Conservation (phyloP, 2,797 vertebrate species). For the Crocidura indochinensis region DNA sequence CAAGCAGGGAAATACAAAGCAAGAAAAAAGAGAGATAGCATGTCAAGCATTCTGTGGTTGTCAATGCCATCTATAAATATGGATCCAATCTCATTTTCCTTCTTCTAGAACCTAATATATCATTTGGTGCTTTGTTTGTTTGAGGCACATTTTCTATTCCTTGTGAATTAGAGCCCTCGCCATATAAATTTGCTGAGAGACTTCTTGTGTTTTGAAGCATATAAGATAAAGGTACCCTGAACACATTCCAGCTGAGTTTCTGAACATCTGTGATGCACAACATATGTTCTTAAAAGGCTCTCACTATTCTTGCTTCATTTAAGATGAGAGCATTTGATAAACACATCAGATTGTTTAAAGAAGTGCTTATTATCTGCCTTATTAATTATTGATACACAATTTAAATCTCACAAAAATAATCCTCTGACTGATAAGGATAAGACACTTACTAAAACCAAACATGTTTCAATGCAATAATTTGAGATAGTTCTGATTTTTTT, state of each 20-base stretch:
- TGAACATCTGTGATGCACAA: slow-evolving; percentile 49
- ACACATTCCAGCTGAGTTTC: slow-evolving; percentile 39
- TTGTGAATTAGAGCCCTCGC: background rate
- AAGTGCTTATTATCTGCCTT: slow-evolving; percentile 47
- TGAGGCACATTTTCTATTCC: slow-evolving; percentile 24
- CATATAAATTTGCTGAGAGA: background rate
- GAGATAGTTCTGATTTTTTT: slow-evolving; percentile 15
- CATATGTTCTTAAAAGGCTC: slow-evolving; percentile 33
- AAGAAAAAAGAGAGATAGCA: background rate
- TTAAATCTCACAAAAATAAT: slow-evolving; percentile 60
- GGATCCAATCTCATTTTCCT: background rate
- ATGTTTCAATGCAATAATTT: background rate
- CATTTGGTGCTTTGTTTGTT: background rate
- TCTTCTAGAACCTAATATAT: background rate
- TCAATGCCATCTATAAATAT: background rate
- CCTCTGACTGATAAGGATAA: background rate
- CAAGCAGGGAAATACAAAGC: background rate
- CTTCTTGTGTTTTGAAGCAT: slow-evolving; percentile 55
- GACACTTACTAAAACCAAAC: background rate
- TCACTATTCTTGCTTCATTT: slow-evolving; percentile 53
- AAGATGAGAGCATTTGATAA: slow-evolving; percentile 60
- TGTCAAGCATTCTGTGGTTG: background rate
- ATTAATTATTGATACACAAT: slow-evolving; percentile 50
- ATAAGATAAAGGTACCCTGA: slow-evolving; percentile 57
- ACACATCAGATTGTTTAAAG: slow-evolving; percentile 23